Conservation (phyloP, 2,888 invertebrate genomes). For the Tryphoninae sp. region DNA sequence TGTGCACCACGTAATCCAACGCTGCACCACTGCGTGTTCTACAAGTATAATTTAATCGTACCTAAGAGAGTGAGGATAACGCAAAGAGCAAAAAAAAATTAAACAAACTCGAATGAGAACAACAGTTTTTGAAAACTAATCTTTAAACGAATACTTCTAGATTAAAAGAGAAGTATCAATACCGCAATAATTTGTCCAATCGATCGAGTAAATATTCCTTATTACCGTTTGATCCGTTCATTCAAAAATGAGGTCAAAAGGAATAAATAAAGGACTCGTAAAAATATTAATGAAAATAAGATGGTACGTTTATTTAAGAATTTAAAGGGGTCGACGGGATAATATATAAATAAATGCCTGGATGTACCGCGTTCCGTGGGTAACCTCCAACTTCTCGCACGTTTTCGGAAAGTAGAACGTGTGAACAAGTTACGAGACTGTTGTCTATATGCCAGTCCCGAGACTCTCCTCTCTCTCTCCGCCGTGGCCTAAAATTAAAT, state of each 20-base stretch:
- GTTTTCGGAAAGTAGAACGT: conserved; percentile 14
- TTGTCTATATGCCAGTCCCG: conserved; percentile 37
- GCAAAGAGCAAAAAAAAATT: neutral
- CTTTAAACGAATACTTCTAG: conserved; percentile 22
- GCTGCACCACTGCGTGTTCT: conserved; percentile 46
- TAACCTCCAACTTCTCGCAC: neutral
- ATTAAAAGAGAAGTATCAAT: conserved; percentile 20
- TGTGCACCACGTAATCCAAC: conserved; percentile 56
- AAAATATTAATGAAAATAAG: neutral
- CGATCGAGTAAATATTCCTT: neutral
- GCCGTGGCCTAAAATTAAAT: conserved; percentile 61
- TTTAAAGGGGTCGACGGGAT: no score
- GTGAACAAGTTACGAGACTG: neutral
- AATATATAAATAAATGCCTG: no score
- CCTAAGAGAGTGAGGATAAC: conserved; percentile 17
- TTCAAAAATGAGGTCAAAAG: neutral
- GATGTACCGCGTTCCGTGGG: neutral
- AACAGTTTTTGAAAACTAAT: neutral
- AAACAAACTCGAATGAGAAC: neutral
- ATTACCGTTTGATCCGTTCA: neutral
- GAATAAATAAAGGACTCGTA: neutral
- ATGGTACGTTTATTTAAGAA: no score
- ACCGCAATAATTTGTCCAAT: neutral
- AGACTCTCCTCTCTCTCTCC: conserved; percentile 28
- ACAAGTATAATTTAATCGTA: conserved; percentile 66